phyloP scores from a whole-genome alignment of 64 coral and sea anemone genomes.

The Catalaphyllia jardinei region DNA sequence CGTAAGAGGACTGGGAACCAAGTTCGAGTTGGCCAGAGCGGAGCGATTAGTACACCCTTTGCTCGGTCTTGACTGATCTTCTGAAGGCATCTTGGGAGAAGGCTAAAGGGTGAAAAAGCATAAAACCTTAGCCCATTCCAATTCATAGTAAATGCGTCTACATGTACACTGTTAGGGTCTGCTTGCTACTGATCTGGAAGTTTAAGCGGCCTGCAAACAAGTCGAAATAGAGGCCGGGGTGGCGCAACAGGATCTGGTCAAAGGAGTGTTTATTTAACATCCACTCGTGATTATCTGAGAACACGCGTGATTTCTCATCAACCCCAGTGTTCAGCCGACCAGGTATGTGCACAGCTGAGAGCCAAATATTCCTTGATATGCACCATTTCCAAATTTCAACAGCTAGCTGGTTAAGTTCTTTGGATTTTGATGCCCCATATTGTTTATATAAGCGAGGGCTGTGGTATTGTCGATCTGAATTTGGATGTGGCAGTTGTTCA shows the following conservation, averaged over 20 bases:
- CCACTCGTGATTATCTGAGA: constrained; percentile 42
- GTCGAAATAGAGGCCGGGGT: constrained; percentile 11
- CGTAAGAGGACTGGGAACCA: constrained; percentile 44
- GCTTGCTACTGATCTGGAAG: constrained; percentile 37
- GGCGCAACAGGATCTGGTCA: neutral
- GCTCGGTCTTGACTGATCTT: constrained; percentile 62
- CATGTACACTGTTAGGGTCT: constrained; percentile 47
- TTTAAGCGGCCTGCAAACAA: constrained; percentile 31
- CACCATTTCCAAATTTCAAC: constrained; percentile 62
- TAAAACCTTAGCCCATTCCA: too few relatives aligned
- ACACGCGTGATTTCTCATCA: constrained; percentile 35
- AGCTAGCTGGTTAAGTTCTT: constrained; percentile 38
- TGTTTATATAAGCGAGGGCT: too few relatives aligned
- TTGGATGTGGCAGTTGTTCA: constrained; percentile 35
- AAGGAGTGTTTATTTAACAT: constrained; percentile 9
- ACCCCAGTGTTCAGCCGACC: constrained; percentile 39
- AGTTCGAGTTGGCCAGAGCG: constrained; percentile 56
- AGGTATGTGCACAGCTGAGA: constrained; percentile 47
- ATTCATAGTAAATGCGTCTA: constrained; percentile 52
- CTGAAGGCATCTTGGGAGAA: constrained; percentile 41
- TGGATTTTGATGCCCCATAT: constrained; percentile 62
- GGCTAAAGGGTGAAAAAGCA: too few relatives aligned
- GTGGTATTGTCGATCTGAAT: too few relatives aligned
- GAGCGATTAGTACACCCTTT: constrained; percentile 47
- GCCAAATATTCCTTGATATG: constrained; percentile 38